Evolutionary conservation across 1,140 invertebrate genomes (phyloP), one percentile per base, ranked within the genome.

Genomic region (Zaprionus camerounensis): DNA sequence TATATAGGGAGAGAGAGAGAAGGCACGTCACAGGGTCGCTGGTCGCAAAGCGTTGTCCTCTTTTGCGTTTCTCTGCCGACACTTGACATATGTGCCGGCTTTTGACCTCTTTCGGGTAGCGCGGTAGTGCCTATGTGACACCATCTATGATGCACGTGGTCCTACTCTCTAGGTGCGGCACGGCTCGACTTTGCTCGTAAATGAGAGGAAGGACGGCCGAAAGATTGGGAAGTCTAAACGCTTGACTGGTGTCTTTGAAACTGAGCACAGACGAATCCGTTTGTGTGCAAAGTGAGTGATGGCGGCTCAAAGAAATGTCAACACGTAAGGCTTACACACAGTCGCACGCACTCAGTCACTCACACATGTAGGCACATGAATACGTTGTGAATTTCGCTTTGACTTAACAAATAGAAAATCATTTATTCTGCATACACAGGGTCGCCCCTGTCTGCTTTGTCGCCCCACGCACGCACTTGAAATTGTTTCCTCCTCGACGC

Each of bases 351-450:
- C 70, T 44, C 38, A 6, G 24, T 24, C 17, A 46, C 57, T 24
- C 28, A 9, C 36, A 26, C 20, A 20, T 7, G 71, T 44, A 26
- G 76, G n/a, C 38, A 59, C 74, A 63, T 41, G 55, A 69, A 59
- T 66, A 81, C 36, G 44, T 38, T 49, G 72, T 79, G 81, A 81
- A 81, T 88, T 87, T 87, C 85, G 76, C 84, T 87, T 87, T 87
- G 81, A 88, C 85, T 88, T 88, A 88, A 87, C 84, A 87, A 87
- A 87, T 87, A 87, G 85, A 87, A 87, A 87, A 88, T 87, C 84
- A 87, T 87, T 87, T 87, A 87, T 87, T 87, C 84, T 84, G 71
- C 84, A 87, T 83, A 81, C 84, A 78, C 68, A 63, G 20, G 9
- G 55, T 63, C 57, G 51, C 44, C 73, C 78, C 64, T 77, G 63